Percentiles rank a stretch among this genome's conserved stretches.
phyloP scores from a whole-genome alignment of 2,888 invertebrate species.

The Agrochola litura region DNA sequence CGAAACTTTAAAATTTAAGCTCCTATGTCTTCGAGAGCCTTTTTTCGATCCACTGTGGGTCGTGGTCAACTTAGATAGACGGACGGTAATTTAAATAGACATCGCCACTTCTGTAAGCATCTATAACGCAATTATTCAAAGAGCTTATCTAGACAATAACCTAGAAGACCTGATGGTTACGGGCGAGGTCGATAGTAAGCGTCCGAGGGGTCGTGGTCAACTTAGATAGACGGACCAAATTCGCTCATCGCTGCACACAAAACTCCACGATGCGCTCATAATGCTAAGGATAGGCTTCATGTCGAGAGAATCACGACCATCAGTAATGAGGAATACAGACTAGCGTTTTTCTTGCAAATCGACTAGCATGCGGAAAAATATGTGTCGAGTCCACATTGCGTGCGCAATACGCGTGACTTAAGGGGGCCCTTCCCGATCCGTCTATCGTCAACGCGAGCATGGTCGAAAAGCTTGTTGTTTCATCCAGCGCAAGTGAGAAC shows the following conservation, averaged over 20 bases:
- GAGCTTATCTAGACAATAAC: not conserved
- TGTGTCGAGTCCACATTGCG: conserved; percentile 7
- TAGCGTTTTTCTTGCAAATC: not conserved
- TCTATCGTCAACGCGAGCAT: no score
- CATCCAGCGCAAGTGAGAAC: no score
- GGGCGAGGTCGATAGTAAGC: not conserved
- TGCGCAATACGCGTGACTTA: conserved; percentile 37
- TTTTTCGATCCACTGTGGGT: no score
- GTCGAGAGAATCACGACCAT: not conserved
- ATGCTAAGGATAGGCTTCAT: not conserved
- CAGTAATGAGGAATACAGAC: not conserved
- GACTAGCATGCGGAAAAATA: conserved; percentile 16
- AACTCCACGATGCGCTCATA: not conserved
- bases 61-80: no score
- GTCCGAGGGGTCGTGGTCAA: no score
- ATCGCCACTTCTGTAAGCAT: not conserved
- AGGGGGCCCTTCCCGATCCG: no score
- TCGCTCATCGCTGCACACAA: not conserved
- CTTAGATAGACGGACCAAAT: not conserved
- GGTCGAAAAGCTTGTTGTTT: no score
- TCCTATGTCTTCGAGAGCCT: no score
- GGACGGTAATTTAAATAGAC: no score
- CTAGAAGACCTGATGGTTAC: not conserved
- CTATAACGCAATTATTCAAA: not conserved
- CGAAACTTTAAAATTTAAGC: no score